phyloP scores from a whole-genome alignment of 2,113 vertebrate species.

The Sebastes fasciatus region DNA sequence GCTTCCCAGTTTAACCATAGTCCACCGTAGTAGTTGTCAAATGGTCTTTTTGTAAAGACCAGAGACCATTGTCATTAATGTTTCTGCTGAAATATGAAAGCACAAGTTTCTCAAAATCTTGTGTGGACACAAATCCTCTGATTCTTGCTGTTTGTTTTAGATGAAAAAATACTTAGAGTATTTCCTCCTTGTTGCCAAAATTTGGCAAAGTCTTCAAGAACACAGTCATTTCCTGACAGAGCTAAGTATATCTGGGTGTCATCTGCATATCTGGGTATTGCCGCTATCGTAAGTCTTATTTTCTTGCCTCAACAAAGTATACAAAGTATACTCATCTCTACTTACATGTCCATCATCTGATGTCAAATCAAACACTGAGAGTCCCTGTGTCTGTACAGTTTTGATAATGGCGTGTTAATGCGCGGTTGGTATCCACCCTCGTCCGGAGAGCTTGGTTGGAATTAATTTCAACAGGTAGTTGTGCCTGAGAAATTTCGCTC shows the following conservation, averaged over 20 bases:
- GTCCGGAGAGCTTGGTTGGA: too few relatives aligned
- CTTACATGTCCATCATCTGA: not conserved
- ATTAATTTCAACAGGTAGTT: too few relatives aligned
- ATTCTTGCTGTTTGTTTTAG: not conserved
- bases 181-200: too few relatives aligned
- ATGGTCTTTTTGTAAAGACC: too few relatives aligned
- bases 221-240: too few relatives aligned
- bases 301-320: too few relatives aligned
- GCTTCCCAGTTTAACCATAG: not conserved
- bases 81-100: not conserved
- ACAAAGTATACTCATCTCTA: not conserved
- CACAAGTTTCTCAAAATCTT: not conserved
- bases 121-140: not conserved
- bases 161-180: not conserved
- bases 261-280: too few relatives aligned
- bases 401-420: not conserved
- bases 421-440: not conserved
- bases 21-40: not conserved
- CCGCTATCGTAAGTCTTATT: too few relatives aligned
- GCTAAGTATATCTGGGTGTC: too few relatives aligned
- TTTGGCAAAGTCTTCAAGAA: too few relatives aligned
- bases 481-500: too few relatives aligned
- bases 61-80: not conserved
- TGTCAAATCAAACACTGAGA: not conserved
- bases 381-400: not conserved